A percentile compares a stretch with the other conserved stretches of the same genome.
phyloP scores from a whole-genome alignment of 2,888 invertebrate species.

The Catocala sponsa region DNA sequence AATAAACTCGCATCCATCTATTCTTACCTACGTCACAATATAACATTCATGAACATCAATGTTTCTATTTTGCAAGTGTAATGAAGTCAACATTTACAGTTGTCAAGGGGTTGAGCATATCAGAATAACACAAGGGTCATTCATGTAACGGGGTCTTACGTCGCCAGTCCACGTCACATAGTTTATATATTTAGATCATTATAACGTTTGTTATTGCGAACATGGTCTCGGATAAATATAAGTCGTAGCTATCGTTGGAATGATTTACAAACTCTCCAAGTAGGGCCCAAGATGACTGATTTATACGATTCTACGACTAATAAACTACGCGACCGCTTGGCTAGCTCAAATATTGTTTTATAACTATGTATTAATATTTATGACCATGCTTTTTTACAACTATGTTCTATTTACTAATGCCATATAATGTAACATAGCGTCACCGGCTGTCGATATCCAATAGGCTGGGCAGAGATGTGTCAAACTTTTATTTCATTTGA shows the following conservation, averaged over 20 bases:
- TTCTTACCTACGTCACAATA: no score
- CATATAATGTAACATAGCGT: no score
- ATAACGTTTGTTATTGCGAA: conserved; percentile 43
- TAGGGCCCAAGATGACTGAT: conserved; percentile 66
- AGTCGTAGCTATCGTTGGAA: conserved; percentile 54
- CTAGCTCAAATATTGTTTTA: conserved; percentile 37
- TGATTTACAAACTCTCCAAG: conserved; percentile 66
- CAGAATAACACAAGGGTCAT: conserved; percentile 11
- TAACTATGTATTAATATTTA: conserved; percentile 31
- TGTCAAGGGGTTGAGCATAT: background rate
- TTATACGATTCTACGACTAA: conserved; percentile 62
- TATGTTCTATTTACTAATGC: conserved; percentile 8
- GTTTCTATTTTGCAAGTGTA: no score
- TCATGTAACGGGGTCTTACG: conserved; percentile 14
- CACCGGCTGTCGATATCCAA: no score
- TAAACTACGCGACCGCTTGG: conserved; percentile 52
- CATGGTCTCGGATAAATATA: conserved; percentile 49
- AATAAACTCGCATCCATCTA: no score
- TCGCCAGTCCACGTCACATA: conserved; percentile 4
- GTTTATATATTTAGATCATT: conserved; percentile 32
- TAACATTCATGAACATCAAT: no score
- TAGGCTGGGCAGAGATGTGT: no score
- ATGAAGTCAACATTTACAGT: no score
- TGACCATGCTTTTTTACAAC: conserved; percentile 8
- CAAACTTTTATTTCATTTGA: no score